Evolutionary conservation across 2,113 vertebrate species (phyloP).

Genomic region (Tauraco erythrolophus): DNA sequence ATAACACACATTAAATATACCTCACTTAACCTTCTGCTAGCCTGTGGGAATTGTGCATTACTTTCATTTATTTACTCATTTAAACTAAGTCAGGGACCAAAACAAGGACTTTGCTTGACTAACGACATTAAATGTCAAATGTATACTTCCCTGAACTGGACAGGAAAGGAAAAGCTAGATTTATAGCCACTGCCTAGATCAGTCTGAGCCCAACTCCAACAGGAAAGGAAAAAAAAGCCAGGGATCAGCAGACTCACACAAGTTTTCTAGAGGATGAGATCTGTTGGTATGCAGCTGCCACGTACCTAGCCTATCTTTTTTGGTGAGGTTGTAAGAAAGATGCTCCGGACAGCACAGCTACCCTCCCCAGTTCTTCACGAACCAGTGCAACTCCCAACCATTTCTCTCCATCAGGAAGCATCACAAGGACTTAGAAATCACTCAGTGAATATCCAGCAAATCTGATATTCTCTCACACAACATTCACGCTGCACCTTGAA

Average conservation of each 20-base stretch:
- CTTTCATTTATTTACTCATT: neutral
- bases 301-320: neutral
- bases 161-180: neutral
- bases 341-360: neutral
- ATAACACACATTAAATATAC: neutral
- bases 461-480: neutral
- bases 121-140: neutral
- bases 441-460: neutral
- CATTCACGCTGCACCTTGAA: neutral
- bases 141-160: neutral
- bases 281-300: neutral
- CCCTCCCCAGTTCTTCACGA: neutral
- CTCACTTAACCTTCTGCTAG: neutral
- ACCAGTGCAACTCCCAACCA: neutral
- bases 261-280: neutral
- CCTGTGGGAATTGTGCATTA: neutral
- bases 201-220: neutral
- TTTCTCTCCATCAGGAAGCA: neutral
- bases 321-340: neutral
- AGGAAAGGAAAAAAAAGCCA: neutral
- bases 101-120: neutral
- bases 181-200: neutral
- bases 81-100: neutral
- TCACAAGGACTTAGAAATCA: neutral
- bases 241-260: neutral